These are phyloP conservation scores for Dicrurus megarhynchus DNA, from an alignment of 2,113 vertebrate species.

Conservation along the genomic window DNA sequence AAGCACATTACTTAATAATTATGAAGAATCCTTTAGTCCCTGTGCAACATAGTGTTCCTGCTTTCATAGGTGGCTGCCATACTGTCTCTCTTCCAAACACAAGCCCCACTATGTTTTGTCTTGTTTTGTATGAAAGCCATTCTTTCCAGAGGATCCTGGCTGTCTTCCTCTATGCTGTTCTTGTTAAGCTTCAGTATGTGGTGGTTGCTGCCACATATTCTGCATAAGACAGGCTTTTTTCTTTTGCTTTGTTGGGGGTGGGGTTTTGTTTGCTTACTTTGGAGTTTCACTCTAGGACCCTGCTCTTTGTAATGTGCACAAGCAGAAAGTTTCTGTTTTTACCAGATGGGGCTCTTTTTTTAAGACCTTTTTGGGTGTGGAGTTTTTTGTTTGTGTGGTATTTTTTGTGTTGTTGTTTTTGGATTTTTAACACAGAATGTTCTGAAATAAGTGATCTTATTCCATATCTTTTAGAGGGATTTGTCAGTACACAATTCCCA, in stretches of 20 bases:
- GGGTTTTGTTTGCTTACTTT: neutral
- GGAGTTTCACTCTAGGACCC: neutral
- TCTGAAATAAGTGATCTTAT: neutral
- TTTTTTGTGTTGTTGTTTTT: neutral
- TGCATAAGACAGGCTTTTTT: neutral
- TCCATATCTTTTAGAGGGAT: neutral
- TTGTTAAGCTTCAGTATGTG: neutral
- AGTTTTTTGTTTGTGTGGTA: neutral
- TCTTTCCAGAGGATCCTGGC: neutral
- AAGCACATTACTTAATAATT: neutral
- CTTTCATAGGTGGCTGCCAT: neutral
- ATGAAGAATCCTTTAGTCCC: neutral
- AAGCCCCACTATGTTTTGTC: neutral
- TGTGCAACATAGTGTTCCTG: fast-evolving
- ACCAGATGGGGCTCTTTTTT: neutral
- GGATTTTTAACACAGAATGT: neutral
- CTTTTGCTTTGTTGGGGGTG: neutral
- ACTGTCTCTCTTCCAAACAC: neutral
- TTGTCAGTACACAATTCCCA: neutral
- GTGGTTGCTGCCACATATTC: neutral
- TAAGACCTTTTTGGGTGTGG: neutral
- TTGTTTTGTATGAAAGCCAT: neutral
- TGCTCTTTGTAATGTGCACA: neutral
- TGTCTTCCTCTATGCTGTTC: neutral
- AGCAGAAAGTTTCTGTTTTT: neutral